Base-by-base conservation (phyloP, 2,797 vertebrate species). In the Poecilia gillii region DNA sequence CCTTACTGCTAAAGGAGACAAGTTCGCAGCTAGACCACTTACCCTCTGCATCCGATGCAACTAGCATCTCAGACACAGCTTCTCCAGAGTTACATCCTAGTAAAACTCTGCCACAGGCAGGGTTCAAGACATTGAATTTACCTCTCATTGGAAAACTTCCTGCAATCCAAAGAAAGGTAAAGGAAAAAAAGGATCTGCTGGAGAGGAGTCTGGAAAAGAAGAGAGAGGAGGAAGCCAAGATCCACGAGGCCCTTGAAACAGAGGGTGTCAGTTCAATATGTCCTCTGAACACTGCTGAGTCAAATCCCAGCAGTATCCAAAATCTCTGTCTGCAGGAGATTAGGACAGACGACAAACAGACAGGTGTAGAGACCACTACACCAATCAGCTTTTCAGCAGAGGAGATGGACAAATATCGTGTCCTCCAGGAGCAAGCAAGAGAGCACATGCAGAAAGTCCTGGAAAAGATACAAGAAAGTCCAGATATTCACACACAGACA, bases 381-480 rank as follows among this genome's bases (percentile, higher is more conserved):
- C 97, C 97, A 80, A 93, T 99, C 91, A 99, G 96, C 28, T 99
- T 98, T 91, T 97, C 97, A 3, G 96, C 97, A 3, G 99, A 99
- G 79, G 99, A 99, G 94, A 96, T 99, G 90, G 98, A 97, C 88
- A 99, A 99, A 92, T 99, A 99, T 84, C 96, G 97, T 82, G 89
- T 96, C 84, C 96, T 99, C 62, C 99, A 99, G 91, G 95, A 98
- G 79, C 98, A 98, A 94, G 98, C 99, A 23, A 97, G 98, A 90
- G 97, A 98, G 92, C 99, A 99, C 89, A 96, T 99, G 96, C 97
- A 99, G 97, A 98, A 97, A 84, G 97, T 98, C 70, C 93, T 97
- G 79, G 93, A 97, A 82, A 93, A 95, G 47, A 97, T 93, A 66
- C 96, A 96, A n/a, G 94, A 97, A 93, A 89, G 90, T 81, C 86